A percentile compares a stretch with the other conserved stretches of the same genome.
Evolutionary conservation across 2,113 vertebrate genomes (phyloP).

Genomic region (Lycocorax pyrrhopterus): DNA sequence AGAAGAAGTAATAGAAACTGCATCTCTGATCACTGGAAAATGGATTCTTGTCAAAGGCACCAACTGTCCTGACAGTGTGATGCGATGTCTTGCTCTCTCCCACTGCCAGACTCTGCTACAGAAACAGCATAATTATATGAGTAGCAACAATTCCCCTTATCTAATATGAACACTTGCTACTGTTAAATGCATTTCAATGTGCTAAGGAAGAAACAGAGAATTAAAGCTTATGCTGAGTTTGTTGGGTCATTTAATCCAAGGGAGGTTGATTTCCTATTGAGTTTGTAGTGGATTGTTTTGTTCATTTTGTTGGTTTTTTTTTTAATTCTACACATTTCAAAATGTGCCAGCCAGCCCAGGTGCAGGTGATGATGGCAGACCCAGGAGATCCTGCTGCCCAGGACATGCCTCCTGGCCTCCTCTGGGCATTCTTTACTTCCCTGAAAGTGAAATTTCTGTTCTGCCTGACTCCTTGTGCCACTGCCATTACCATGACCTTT

Average conservation of each 20-base stretch:
- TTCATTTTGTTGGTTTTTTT: background rate
- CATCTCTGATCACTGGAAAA: conserved; percentile 48
- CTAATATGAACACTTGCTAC: conserved; percentile 77
- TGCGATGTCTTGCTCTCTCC: conserved; percentile 50
- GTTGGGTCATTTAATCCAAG: background rate
- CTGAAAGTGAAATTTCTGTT: background rate
- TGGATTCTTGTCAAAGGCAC: conserved; percentile 43
- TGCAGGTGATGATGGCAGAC: background rate
- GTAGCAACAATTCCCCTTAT: conserved; percentile 75
- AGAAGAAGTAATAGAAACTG: conserved; percentile 46
- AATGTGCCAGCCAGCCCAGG: background rate
- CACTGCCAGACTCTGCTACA: conserved; percentile 40
- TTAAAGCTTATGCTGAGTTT: conserved; percentile 52
- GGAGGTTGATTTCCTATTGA: background rate
- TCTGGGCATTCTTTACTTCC: background rate
- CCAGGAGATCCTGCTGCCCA: background rate
- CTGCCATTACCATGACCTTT: background rate
- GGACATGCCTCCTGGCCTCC: rapidly evolving
- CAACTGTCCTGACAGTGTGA: conserved; percentile 36
- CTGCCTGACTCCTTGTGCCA: background rate
- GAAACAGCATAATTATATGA: conserved; percentile 70
- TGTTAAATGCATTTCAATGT: conserved; percentile 66
- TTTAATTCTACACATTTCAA: background rate
- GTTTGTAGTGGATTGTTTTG: background rate
- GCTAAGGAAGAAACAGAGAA: conserved; percentile 55